Base-by-base conservation (phyloP, 2,888 invertebrate genomes). In the Pharmacophagus antenor region DNA sequence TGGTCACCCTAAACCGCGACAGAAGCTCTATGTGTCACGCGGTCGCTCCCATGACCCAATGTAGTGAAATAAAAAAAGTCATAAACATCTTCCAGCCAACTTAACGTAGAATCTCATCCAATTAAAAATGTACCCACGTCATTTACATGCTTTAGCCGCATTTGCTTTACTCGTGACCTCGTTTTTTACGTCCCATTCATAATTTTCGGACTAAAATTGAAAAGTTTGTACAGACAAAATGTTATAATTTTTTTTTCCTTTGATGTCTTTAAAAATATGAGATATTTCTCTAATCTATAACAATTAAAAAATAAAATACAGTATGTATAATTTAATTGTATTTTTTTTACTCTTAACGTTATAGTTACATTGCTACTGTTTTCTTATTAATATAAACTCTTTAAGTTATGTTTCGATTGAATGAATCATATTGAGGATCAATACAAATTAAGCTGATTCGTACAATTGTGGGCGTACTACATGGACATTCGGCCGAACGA, bases 41-140 rank as follows among this genome's bases (percentile, higher is more conserved):
- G 85, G 81, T 73, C 85, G 82, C 67, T 89, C 89, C 66, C 89
- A 89, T 85, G 89, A 87, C 87, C 88, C 65, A 81, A 67, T 71
- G 74, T 49, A 57, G 63, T 58, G 41, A 51, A 47, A 61, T 56
- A 52, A 56, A 61, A 61, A 61, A 61, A 61, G 25, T 27, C 41
- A 56, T 61, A 56, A 56, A 56, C 51, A 61, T 56, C 52, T 25
- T 25, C 49, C 48, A 44, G 25, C 21, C 47, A 53, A 53, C 53
- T 58, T 47, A 23, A 52, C 44, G 49, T 22, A 25, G 49, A 23
- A 44, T 44, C 49, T n/a, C 55, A 31, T 48, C 20, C 51, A 60
- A 56, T 55, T 60, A 55, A 42, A 42, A 56, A 42, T 51, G 50
- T 46, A 48, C 17, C 25, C 23, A 17, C 47, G 3, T 44, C 27